Evolutionary conservation across 2,888 invertebrate species (phyloP).

Genomic region (Lycia hirtaria): DNA sequence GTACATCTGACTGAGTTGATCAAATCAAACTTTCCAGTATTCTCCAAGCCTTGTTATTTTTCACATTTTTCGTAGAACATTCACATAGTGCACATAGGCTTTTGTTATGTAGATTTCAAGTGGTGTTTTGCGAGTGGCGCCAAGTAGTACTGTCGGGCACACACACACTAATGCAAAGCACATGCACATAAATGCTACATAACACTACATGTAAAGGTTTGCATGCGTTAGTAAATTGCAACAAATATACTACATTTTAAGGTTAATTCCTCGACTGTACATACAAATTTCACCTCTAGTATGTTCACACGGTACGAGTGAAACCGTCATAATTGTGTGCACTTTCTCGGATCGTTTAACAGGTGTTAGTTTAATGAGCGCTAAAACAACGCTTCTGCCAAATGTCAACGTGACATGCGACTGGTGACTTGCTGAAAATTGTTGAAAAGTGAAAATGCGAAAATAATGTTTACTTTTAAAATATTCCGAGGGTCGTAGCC

Average conservation of each 20-base stretch:
- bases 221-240: too few species aligned
- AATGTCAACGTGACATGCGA: conserved; percentile 6
- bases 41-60: too few species aligned
- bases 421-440: not conserved
- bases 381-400: conserved; percentile 11
- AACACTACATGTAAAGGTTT: too few species aligned
- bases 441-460: not conserved
- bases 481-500: too few species aligned
- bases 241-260: too few species aligned
- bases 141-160: not conserved
- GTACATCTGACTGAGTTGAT: too few species aligned
- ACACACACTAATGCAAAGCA: too few species aligned
- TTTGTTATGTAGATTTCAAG: too few species aligned
- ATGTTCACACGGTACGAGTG: conserved; percentile 52
- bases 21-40: too few species aligned
- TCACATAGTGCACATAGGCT: too few species aligned
- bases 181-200: too few species aligned
- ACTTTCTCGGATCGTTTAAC: conserved; percentile 62
- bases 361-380: conserved; percentile 36
- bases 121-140: not conserved
- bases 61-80: too few species aligned
- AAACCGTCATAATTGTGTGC: conserved; percentile 61
- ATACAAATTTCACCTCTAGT: conserved; percentile 48
- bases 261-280: not conserved
- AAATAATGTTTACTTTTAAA: not conserved